These are phyloP conservation scores for Lucinisca nassula DNA, from an alignment of 2,888 invertebrate genomes.

Conservation along the genomic window DNA sequence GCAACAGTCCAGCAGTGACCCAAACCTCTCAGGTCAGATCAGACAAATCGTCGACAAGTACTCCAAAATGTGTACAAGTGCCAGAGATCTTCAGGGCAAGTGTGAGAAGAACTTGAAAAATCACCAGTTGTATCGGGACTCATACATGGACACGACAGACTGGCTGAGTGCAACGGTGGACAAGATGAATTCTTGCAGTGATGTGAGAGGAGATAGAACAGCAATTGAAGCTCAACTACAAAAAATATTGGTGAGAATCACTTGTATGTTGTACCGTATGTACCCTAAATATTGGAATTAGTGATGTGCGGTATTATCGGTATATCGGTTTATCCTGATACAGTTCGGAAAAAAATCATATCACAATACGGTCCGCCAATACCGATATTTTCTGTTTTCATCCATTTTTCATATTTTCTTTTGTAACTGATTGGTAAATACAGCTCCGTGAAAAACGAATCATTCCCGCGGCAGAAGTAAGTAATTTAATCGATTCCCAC, in stretches of 20 bases:
- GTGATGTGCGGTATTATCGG: too few relatives aligned
- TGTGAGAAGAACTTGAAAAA: constrained; percentile 94
- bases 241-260: constrained; percentile 78
- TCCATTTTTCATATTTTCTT: too few relatives aligned
- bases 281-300: too few relatives aligned
- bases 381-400: too few relatives aligned
- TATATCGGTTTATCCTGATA: too few relatives aligned
- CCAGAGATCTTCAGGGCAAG: constrained; percentile 89
- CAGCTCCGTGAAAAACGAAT: too few relatives aligned
- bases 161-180: constrained; percentile 95
- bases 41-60: constrained; percentile 95
- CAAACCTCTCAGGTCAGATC: constrained; percentile 91
- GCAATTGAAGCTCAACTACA: constrained; percentile 83
- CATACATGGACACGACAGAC: constrained; percentile 94
- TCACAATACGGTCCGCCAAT: too few relatives aligned
- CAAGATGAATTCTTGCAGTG: constrained; percentile 86
- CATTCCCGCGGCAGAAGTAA: too few relatives aligned
- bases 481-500: too few relatives aligned
- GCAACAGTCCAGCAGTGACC: constrained; percentile 91
- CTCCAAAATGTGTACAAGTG: constrained; percentile 93
- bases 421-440: too few relatives aligned
- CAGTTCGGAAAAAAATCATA: too few relatives aligned
- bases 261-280: too few relatives aligned
- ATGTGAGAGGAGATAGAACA: constrained; percentile 83
- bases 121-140: constrained; percentile 95